These are phyloP conservation scores for Geotrypetes seraphini DNA, from an alignment of 2,797 vertebrate species.

Conservation along the genomic window DNA sequence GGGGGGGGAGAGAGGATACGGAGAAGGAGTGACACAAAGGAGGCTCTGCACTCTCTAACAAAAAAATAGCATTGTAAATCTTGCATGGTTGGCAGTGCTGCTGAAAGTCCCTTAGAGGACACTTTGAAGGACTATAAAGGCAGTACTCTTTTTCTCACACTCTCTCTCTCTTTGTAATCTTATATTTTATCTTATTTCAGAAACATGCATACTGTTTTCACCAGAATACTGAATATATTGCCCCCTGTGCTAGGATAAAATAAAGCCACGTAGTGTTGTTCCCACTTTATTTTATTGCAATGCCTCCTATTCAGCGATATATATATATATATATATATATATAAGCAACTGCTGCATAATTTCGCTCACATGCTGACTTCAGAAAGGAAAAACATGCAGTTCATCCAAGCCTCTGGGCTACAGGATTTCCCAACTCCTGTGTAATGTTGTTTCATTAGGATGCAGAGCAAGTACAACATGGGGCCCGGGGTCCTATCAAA, in stretches of 20 bases:
- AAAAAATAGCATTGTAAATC: constrained; percentile 25
- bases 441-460: no score
- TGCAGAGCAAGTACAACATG: no score
- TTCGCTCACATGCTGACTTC: no score
- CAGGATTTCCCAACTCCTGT: no score
- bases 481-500: no score
- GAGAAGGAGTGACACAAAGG: constrained; percentile 49
- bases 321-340: not conserved
- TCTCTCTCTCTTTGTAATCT: not conserved
- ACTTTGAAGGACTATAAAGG: constrained; percentile 42
- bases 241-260: not conserved
- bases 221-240: not conserved
- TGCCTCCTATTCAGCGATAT: not conserved
- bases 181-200: not conserved
- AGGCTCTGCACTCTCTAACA: constrained; percentile 42
- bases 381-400: no score
- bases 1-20: no score
- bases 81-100: constrained; percentile 18
- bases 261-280: not conserved
- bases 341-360: no score
- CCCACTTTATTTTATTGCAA: not conserved
- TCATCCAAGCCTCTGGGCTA: no score
- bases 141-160: constrained; percentile 30
- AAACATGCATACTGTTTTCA: not conserved
- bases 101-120: constrained; percentile 39